phyloP scores from a whole-genome alignment of 92 coral and sea anemone species.

The Paramuricea clavata region DNA sequence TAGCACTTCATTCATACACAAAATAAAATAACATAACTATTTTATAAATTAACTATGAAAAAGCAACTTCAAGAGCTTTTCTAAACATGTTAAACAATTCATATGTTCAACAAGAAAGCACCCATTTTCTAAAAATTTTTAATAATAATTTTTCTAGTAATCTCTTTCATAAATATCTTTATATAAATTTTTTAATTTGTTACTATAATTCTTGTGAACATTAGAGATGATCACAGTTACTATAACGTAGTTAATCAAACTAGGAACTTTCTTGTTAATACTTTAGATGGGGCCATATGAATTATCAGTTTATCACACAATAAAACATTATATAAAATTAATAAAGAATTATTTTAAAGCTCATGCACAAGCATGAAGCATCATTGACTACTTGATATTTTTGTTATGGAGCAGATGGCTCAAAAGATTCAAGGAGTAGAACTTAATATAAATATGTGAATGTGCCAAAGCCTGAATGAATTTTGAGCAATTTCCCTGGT shows the following conservation, averaged over 20 bases:
- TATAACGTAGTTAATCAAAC: background rate
- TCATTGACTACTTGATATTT: too few species aligned
- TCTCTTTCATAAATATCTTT: background rate
- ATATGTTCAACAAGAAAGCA: background rate
- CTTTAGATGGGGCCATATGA: too few species aligned
- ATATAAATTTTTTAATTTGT: background rate
- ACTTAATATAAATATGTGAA: background rate
- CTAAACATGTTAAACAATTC: background rate
- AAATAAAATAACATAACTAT: slow-evolving; percentile 13
- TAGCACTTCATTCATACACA: slow-evolving; percentile 31
- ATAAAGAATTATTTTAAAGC: background rate
- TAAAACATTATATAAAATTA: too few species aligned
- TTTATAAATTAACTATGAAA: background rate
- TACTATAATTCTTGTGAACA: background rate
- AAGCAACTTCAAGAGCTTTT: background rate
- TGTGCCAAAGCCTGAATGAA: too few species aligned
- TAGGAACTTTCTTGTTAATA: background rate
- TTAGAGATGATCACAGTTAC: background rate
- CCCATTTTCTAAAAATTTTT: too few species aligned
- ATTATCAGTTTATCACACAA: too few species aligned
- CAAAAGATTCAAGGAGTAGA: background rate
- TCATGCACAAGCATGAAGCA: too few species aligned
- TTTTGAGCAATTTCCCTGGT: too few species aligned
- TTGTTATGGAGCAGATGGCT: background rate
- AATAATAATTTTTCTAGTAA: background rate